A percentile compares a stretch with the other conserved stretches of the same genome.
These are phyloP conservation scores for Siniperca scherzeri DNA, from an alignment of 2,797 vertebrate genomes.

Conservation along the genomic window DNA sequence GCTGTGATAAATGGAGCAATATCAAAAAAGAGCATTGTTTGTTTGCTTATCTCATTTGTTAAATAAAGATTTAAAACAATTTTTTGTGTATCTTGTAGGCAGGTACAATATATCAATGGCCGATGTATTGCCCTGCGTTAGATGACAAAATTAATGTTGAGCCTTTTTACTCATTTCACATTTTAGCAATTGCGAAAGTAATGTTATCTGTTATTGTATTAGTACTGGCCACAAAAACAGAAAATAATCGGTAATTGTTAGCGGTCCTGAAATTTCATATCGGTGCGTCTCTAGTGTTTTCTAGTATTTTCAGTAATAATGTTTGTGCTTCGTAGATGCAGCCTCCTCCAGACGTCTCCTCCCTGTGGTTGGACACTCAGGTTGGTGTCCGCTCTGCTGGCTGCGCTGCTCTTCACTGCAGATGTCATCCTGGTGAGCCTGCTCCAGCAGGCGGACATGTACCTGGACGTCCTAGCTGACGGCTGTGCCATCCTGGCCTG, in stretches of 20 bases:
- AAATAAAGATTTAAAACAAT: too few relatives aligned
- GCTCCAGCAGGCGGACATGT: constrained; percentile 82
- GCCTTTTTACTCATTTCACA: background rate
- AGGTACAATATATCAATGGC: too few relatives aligned
- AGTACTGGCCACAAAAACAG: background rate
- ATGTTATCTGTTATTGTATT: background rate
- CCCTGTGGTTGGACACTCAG: constrained; percentile 89
- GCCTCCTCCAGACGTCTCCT: constrained; percentile 48
- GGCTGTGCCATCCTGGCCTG: constrained; percentile 88
- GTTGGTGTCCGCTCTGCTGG: constrained; percentile 81
- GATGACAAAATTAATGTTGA: too few relatives aligned
- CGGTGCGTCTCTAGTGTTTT: too few relatives aligned
- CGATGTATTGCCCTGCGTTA: too few relatives aligned
- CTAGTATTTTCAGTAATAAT: background rate
- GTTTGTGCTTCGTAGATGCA: constrained; percentile 62
- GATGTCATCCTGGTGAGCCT: constrained; percentile 85
- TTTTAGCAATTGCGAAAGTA: background rate
- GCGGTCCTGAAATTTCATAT: too few relatives aligned
- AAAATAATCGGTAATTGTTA: background rate
- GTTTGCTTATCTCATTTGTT: too few relatives aligned
- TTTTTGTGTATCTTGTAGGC: too few relatives aligned
- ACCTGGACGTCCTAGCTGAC: constrained; percentile 88
- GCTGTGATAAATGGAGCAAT: too few relatives aligned
- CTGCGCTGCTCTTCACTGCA: constrained; percentile 80
- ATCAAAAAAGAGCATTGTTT: too few relatives aligned